Base-by-base conservation (phyloP, 2,113 vertebrate genomes). In the Lasiurus cinereus region DNA sequence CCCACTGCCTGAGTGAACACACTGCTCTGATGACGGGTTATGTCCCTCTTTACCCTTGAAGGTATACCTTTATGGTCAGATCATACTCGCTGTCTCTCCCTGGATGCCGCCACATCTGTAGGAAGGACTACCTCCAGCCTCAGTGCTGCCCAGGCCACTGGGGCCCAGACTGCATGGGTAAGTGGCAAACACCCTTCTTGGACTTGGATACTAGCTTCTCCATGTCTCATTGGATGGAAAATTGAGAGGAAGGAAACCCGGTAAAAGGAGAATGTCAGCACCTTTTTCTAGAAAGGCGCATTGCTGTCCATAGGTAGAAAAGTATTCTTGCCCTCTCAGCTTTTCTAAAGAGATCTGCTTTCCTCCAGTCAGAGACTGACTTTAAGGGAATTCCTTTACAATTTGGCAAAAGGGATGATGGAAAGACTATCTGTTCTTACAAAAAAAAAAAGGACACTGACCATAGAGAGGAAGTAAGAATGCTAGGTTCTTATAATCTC, bases 131-230 rank as follows among this genome's bases (percentile, higher is more conserved):
- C 13, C 36, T 98, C 0, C 97, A 98, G n/a, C 97, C 98, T 6
- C 96, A 96, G 24, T 99, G 98, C 88, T 99, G 98, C 62, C 96
- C 97, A 33, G 98, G 98, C 3, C 95, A 93, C 59, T 99, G 98
- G 98, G 98, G 98, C 36, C 97, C 98, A 89, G 98, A 98, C 59
- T 99, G 98, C 97, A 77, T 98, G 91, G 98, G 98, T 99, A 93
- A 98, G 98, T n/a, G 67, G 0, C 4, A 15, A 12, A 31, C 0
- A 3, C 14, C 43, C 76, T 39, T 54, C 77, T 73, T 13, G 22
- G 39, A 31, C 27, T 85, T 77, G 39, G 10, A 52, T 8, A 64
- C 8, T 72, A 64, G 67, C 52, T 39, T 73, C 0, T 90, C 6
- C 0, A 2, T 8, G 15, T 70, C 33, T 14, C 31, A n/a, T 69